A percentile compares a stretch with the other conserved stretches of the same genome.
These are phyloP conservation scores for Amphilophus citrinellus DNA, from an alignment of 2,113 vertebrate genomes.

Conservation along the genomic window DNA sequence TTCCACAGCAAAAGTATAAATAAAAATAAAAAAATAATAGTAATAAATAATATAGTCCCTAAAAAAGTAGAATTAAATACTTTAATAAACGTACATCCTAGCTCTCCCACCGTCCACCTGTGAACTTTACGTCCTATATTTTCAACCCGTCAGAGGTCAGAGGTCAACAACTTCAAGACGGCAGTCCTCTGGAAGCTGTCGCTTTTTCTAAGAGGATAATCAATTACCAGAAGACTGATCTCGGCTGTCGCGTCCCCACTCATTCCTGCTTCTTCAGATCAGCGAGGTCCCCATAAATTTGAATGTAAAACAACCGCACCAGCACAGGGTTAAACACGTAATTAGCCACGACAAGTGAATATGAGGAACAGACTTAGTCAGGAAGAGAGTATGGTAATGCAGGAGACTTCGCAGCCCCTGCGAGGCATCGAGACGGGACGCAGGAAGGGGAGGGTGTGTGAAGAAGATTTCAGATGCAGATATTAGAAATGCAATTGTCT, in stretches of 20 bases:
- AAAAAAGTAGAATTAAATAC: background rate
- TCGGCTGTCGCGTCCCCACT: conserved; percentile 67
- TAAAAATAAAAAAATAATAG: conserved; percentile 25
- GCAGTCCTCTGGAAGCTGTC: conserved; percentile 57
- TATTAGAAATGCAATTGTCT: conserved; percentile 85
- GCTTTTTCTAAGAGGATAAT: conserved; percentile 81
- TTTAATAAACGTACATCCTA: background rate
- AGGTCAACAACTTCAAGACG: conserved; percentile 63
- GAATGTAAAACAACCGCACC: conserved; percentile 82
- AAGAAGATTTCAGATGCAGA: conserved; percentile 77
- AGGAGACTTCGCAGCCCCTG: conserved; percentile 57
- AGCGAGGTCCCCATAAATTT: conserved; percentile 79
- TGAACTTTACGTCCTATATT: conserved; percentile 20
- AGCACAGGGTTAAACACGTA: conserved; percentile 78
- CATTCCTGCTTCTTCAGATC: conserved; percentile 80
- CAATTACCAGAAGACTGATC: conserved; percentile 84
- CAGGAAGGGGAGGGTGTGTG: conserved; percentile 35
- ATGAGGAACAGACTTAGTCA: conserved; percentile 60
- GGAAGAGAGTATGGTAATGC: conserved; percentile 64
- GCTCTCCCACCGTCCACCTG: background rate
- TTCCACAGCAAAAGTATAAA: conserved; percentile 23
- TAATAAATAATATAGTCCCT: background rate
- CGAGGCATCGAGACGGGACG: conserved; percentile 69
- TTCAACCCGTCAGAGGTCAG: conserved; percentile 35
- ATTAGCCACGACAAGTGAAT: conserved; percentile 76